Percentiles rank a stretch among this genome's conserved stretches.
Evolutionary conservation across 2,888 invertebrate genomes (phyloP).

Genomic region (Tetrapedia diversipes): DNA sequence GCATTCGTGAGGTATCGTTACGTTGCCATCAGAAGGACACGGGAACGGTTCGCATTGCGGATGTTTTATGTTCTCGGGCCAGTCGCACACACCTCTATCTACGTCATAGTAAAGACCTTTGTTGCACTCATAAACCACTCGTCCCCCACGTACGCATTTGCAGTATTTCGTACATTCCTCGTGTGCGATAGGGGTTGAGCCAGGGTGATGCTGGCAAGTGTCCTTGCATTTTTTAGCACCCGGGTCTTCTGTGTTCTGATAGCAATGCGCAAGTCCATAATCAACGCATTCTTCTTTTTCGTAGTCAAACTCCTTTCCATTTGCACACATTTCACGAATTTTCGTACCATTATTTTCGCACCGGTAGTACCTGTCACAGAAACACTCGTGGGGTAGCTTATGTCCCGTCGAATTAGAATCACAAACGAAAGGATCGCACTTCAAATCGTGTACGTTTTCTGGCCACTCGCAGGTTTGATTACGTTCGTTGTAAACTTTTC

Average conservation of each 20-base stretch:
- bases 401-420: rapidly evolving
- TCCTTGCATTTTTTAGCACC: not conserved
- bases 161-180: not conserved
- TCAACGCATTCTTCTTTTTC: constrained; percentile 64
- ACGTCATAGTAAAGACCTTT: not conserved
- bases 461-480: not conserved
- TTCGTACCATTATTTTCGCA: constrained; percentile 47
- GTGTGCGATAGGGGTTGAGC: not conserved
- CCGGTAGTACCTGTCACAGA: constrained; percentile 38
- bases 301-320: constrained; percentile 61
- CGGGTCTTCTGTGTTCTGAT: rapidly evolving
- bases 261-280: constrained; percentile 60
- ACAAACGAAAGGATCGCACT: not conserved
- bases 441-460: not conserved
- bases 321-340: constrained; percentile 36
- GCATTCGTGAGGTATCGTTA: not conserved
- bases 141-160: not conserved
- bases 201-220: not conserved
- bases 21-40: not conserved
- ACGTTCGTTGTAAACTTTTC: not conserved
- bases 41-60: not conserved
- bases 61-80: constrained; percentile 4
- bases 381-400: constrained; percentile 26
- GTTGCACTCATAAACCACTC: not conserved
- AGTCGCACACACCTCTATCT: not conserved